These are phyloP conservation scores for Novumbra hubbsi DNA, from an alignment of 2,797 vertebrate genomes.

Conservation along the genomic window DNA sequence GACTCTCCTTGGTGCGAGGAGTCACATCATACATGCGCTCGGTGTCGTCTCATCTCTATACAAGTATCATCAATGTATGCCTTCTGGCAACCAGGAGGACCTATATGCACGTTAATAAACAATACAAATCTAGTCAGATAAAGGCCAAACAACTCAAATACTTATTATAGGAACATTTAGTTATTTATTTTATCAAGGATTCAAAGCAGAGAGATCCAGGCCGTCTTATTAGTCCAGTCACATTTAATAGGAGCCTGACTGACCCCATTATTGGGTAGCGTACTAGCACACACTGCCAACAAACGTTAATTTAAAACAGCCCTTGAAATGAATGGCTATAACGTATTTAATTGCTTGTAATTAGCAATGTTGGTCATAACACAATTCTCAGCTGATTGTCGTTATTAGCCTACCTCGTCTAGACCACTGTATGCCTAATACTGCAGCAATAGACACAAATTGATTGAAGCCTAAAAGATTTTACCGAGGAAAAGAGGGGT, in stretches of 20 bases:
- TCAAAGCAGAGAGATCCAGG: not conserved
- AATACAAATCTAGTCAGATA: not conserved
- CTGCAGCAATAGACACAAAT: not conserved
- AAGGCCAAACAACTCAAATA: too few species aligned
- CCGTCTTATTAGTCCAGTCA: constrained; percentile 4
- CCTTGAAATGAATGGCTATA: not conserved
- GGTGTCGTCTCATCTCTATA: constrained; percentile 40
- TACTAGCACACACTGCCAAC: not conserved
- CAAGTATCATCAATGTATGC: constrained; percentile 9
- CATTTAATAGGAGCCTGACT: constrained; percentile 10
- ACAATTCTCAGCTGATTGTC: not conserved
- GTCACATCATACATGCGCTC: constrained; percentile 27
- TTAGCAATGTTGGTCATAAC: not conserved
- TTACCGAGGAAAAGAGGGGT: constrained; percentile 10
- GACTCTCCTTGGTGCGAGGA: constrained; percentile 50
- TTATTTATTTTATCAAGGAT: not conserved
- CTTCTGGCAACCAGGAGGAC: constrained; percentile 46
- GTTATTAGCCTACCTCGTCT: not conserved
- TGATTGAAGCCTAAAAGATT: not conserved
- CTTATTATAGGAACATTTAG: too few species aligned
- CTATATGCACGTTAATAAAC: constrained; percentile 30
- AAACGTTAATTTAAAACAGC: not conserved
- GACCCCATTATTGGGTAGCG: constrained; percentile 22
- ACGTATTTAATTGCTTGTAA: not conserved
- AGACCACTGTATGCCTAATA: not conserved